Conservation (phyloP, 1,140 invertebrate species). For the Heliconius congener region DNA sequence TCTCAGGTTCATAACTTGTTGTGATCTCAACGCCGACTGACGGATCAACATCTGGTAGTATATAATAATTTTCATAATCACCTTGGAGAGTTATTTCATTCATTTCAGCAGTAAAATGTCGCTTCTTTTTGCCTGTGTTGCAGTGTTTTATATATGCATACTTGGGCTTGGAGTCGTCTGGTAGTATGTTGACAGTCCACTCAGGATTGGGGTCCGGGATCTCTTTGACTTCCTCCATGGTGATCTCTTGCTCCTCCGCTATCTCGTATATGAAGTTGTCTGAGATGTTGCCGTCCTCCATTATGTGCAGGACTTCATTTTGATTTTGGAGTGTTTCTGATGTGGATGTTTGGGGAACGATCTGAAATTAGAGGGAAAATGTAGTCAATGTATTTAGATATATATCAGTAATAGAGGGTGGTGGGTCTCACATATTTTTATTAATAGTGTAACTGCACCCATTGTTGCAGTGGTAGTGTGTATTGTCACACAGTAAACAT, state of each 20-base stretch:
- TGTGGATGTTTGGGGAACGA: constrained; percentile 61
- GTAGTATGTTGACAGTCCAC: constrained; percentile 72
- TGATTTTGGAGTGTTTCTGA: constrained; percentile 35
- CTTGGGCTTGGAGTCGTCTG: constrained; percentile 62
- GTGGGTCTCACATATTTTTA: too few relatives aligned
- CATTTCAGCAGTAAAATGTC: constrained; percentile 72
- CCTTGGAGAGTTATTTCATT: constrained; percentile 68
- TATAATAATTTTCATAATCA: constrained; percentile 74
- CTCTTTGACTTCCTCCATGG: constrained; percentile 74
- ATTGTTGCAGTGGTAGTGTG: too few relatives aligned
- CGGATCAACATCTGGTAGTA: constrained; percentile 68
- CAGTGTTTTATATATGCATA: constrained; percentile 75
- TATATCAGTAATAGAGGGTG: too few relatives aligned
- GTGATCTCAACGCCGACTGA: constrained; percentile 68
- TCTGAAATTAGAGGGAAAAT: constrained; percentile 42
- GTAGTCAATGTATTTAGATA: too few relatives aligned
- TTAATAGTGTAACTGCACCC: too few relatives aligned
- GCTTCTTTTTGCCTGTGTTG: constrained; percentile 66
- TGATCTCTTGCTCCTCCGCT: constrained; percentile 73
- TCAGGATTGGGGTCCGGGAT: constrained; percentile 57
- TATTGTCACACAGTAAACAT: too few relatives aligned
- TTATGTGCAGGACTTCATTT: constrained; percentile 61
- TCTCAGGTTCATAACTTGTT: constrained; percentile 69
- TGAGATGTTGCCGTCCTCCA: constrained; percentile 62
- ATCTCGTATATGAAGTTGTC: constrained; percentile 77